Conservation (phyloP, 2,113 vertebrate species). For the Melanerpes formicivorus region DNA sequence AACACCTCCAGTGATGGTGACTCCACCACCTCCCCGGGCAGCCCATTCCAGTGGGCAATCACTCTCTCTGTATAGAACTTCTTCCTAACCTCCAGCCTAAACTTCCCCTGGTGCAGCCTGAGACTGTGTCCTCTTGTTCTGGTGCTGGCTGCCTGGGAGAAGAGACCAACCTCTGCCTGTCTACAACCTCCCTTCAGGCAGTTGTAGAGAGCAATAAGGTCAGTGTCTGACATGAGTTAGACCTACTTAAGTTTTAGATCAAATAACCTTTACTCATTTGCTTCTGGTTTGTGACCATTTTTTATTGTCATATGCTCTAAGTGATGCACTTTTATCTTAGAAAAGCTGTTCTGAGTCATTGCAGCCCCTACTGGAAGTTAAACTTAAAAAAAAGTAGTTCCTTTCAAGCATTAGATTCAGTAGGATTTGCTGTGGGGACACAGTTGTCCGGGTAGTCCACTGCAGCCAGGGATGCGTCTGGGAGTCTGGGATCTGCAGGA, state of each 20-base stretch:
- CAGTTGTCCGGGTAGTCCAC: neutral
- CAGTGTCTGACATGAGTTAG: neutral
- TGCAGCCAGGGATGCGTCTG: neutral
- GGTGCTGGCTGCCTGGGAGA: too few relatives aligned
- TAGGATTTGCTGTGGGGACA: neutral
- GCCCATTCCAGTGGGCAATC: too few relatives aligned
- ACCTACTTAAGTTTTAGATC: conserved; percentile 6
- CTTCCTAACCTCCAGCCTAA: too few relatives aligned
- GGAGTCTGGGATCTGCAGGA: neutral
- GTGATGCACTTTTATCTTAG: neutral
- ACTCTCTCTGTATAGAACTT: too few relatives aligned
- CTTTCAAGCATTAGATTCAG: neutral
- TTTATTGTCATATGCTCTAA: neutral
- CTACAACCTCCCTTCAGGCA: too few relatives aligned
- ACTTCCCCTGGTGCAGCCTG: too few relatives aligned
- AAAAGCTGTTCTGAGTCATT: conserved; percentile 7
- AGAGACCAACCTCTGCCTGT: too few relatives aligned
- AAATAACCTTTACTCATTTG: neutral
- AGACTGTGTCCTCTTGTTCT: too few relatives aligned
- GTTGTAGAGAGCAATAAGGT: too few relatives aligned
- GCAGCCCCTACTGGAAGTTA: neutral
- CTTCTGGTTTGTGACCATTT: neutral
- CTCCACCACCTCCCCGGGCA: too few relatives aligned
- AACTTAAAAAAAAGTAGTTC: neutral
- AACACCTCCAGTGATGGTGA: too few relatives aligned